Evolutionary conservation across 2,888 invertebrate genomes (phyloP).

Genomic region (Drosophila nr. perissopoda): DNA sequence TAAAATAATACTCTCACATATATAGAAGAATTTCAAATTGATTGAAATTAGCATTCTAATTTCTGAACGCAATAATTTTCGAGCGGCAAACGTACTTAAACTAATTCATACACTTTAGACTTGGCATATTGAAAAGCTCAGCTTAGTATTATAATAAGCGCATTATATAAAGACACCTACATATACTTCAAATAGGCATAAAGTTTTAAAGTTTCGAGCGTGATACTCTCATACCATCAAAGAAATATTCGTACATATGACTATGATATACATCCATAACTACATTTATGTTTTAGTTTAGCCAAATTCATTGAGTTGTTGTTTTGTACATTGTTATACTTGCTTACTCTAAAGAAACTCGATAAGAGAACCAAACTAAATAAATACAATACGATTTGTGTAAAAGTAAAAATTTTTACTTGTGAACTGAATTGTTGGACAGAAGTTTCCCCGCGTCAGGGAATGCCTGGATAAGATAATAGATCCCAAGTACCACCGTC

Average conservation of each 20-base stretch:
- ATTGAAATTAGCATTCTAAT: conserved; percentile 2
- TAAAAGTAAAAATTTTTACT: conserved; percentile 22
- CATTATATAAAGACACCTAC: conserved; percentile 38
- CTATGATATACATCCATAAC: conserved; percentile 50
- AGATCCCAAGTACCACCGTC: too few relatives aligned
- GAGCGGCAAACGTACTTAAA: conserved; percentile 5
- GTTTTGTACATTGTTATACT: conserved; percentile 79
- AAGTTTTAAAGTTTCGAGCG: conserved; percentile 61
- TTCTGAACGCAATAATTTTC: not conserved
- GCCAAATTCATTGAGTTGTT: conserved; percentile 75
- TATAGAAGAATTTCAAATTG: not conserved
- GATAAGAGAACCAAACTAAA: conserved; percentile 49
- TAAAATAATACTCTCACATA: conserved; percentile 1
- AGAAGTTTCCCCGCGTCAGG: too few relatives aligned
- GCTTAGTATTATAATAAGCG: conserved; percentile 42
- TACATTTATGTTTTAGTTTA: conserved; percentile 67
- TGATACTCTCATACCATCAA: conserved; percentile 58
- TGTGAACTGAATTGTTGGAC: too few relatives aligned
- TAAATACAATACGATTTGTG: conserved; percentile 52
- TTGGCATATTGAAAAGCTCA: conserved; percentile 53
- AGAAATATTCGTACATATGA: conserved; percentile 42
- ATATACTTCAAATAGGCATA: conserved; percentile 40
- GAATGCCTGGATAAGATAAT: too few relatives aligned
- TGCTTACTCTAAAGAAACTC: conserved; percentile 61
- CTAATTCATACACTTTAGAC: conserved; percentile 42